Percentiles rank a stretch among this genome's conserved stretches.
phyloP scores from a whole-genome alignment of 2,888 invertebrate genomes.

The Drosophila lacicola region DNA sequence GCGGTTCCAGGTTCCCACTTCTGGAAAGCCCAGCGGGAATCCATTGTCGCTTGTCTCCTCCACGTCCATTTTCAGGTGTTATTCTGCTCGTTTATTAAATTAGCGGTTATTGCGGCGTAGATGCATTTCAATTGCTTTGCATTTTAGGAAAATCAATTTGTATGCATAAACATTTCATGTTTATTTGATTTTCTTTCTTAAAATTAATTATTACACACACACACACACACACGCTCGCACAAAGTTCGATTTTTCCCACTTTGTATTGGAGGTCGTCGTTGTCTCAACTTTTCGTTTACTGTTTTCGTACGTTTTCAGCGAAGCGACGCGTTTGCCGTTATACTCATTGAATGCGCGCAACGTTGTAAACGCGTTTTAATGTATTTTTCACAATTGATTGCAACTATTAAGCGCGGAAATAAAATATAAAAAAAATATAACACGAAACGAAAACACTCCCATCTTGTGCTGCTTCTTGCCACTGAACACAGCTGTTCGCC shows the following conservation, averaged over 20 bases:
- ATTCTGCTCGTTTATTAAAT: slow-evolving; percentile 39
- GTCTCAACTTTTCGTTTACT: slow-evolving; percentile 52
- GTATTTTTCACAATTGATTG: slow-evolving; percentile 40
- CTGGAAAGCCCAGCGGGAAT: slow-evolving; percentile 79
- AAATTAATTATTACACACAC: slow-evolving; percentile 53
- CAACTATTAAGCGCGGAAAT: slow-evolving; percentile 54
- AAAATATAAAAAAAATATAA: slow-evolving; percentile 50
- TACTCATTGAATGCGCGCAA: slow-evolving; percentile 21
- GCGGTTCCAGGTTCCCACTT: slow-evolving; percentile 87
- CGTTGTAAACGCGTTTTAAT: slow-evolving; percentile 15
- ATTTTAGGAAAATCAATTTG: slow-evolving; percentile 33
- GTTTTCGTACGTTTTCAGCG: slow-evolving; percentile 41
- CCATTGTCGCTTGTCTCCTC: slow-evolving; percentile 77
- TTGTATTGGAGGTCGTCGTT: slow-evolving; percentile 69
- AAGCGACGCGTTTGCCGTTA: slow-evolving; percentile 20
- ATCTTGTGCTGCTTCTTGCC: slow-evolving; percentile 65
- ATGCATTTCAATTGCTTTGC: slow-evolving; percentile 44
- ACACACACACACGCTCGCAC: slow-evolving; percentile 49
- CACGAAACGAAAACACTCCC: slow-evolving; percentile 73
- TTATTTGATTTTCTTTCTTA: slow-evolving; percentile 46
- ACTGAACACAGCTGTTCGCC: slow-evolving; percentile 62
- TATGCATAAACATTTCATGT: slow-evolving; percentile 28
- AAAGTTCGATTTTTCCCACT: slow-evolving; percentile 80
- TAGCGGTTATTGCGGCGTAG: slow-evolving; percentile 35
- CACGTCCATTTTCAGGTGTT: slow-evolving; percentile 57